Conservation (phyloP, 2,888 invertebrate species). For the Microctonus hyperodae region DNA sequence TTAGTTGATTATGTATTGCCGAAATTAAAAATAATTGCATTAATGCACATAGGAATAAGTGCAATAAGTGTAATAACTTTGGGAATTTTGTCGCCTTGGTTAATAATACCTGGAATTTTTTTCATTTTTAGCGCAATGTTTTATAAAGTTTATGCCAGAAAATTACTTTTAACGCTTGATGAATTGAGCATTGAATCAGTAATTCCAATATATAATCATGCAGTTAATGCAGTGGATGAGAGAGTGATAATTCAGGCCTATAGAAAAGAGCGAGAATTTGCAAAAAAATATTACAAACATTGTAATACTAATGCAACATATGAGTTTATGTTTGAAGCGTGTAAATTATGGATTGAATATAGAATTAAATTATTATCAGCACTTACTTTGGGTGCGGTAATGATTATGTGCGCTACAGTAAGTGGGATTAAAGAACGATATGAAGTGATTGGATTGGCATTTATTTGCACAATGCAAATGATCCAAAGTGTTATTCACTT, state of each 20-base stretch:
- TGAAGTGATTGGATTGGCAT: conserved; percentile 44
- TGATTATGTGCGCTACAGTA: conserved; percentile 41
- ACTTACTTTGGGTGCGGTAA: conserved; percentile 36
- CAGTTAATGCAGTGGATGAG: conserved; percentile 46
- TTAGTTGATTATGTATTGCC: conserved; percentile 67
- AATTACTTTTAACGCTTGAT: conserved; percentile 43
- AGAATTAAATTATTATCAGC: conserved; percentile 46
- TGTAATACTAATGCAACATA: conserved; percentile 47
- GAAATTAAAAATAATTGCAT: conserved; percentile 65
- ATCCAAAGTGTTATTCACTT: conserved; percentile 41
- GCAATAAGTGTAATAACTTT: conserved; percentile 63
- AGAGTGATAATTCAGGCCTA: conserved; percentile 50
- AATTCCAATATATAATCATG: conserved; percentile 46
- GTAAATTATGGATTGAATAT: conserved; percentile 48
- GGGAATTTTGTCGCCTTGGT: conserved; percentile 63
- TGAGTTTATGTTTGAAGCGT: conserved; percentile 49
- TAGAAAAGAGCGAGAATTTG: conserved; percentile 48
- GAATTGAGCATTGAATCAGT: conserved; percentile 44
- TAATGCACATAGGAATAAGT: conserved; percentile 66
- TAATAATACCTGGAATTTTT: conserved; percentile 62
- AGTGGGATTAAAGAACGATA: conserved; percentile 38
- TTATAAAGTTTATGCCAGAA: conserved; percentile 60
- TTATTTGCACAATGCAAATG: conserved; percentile 46
- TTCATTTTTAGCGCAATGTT: conserved; percentile 59
- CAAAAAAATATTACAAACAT: conserved; percentile 48